A percentile compares a stretch with the other conserved stretches of the same genome.
These are phyloP conservation scores for Rutilus rutilus DNA, from an alignment of 2,113 vertebrate species.

Conservation along the genomic window DNA sequence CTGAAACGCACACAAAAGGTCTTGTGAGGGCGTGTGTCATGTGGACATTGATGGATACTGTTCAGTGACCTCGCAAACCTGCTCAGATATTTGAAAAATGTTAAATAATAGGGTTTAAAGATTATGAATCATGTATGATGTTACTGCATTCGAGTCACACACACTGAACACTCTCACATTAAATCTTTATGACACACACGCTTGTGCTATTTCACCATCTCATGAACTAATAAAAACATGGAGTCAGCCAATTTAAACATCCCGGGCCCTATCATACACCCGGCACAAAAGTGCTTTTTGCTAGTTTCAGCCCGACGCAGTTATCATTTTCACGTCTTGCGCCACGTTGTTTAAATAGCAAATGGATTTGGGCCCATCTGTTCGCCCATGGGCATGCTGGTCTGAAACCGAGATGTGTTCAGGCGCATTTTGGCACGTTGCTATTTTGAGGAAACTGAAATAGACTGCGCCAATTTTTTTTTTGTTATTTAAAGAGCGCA, in stretches of 20 bases:
- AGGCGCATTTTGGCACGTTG: too few species aligned
- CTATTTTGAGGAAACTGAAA: too few species aligned
- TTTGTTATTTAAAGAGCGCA: too few species aligned
- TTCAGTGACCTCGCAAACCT: constrained; percentile 19
- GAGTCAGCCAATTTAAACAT: constrained; percentile 41
- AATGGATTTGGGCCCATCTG: too few species aligned
- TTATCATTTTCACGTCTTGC: too few species aligned
- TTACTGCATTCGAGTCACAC: constrained; percentile 34
- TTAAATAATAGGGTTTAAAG: constrained; percentile 39
- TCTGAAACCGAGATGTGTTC: too few species aligned
- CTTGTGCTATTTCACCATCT: constrained; percentile 6
- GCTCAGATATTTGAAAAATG: constrained; percentile 36
- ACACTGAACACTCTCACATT: neutral
- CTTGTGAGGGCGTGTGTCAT: neutral
- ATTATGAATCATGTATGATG: constrained; percentile 43
- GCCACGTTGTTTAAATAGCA: too few species aligned
- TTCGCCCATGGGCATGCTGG: too few species aligned
- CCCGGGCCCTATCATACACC: neutral
- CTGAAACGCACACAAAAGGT: constrained; percentile 66
- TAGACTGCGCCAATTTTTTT: too few species aligned
- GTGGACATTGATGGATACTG: constrained; percentile 45
- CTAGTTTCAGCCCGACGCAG: too few species aligned
- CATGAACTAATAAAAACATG: constrained; percentile 15
- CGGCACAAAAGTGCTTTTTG: too few species aligned
- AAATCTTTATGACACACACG: constrained; percentile 23